Conservation (phyloP, 1,140 invertebrate genomes). For the Trachelipus rathkii region DNA sequence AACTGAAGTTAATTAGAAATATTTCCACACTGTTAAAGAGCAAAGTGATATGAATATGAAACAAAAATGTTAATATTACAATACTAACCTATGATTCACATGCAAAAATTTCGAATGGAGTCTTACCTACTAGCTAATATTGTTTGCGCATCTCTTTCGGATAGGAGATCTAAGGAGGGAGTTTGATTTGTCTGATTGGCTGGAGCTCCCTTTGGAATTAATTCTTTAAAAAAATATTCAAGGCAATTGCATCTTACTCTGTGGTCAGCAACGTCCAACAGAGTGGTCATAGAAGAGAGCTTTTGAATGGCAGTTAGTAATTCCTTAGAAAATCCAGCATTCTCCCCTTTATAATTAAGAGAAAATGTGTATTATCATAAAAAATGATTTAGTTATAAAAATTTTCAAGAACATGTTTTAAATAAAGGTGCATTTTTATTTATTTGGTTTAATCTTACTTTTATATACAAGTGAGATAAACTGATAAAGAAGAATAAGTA, state of each 20-base stretch:
- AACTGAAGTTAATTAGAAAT: not conserved
- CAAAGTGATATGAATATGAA: not conserved
- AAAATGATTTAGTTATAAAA: too few relatives aligned
- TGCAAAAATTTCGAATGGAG: slow-evolving; percentile 14
- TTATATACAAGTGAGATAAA: too few relatives aligned
- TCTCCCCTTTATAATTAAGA: slow-evolving; percentile 25
- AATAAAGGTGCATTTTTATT: too few relatives aligned
- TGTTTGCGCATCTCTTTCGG: slow-evolving; percentile 68
- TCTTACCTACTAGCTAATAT: slow-evolving; percentile 63
- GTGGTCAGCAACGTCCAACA: slow-evolving; percentile 82
- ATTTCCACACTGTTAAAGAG: not conserved
- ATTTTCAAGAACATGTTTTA: too few relatives aligned
- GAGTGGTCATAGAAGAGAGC: slow-evolving; percentile 70
- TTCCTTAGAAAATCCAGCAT: slow-evolving; percentile 63
- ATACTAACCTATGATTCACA: too few relatives aligned
- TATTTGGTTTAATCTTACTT: too few relatives aligned
- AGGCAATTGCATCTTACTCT: slow-evolving; percentile 83
- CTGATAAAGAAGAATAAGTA: too few relatives aligned
- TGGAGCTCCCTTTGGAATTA: slow-evolving; percentile 60
- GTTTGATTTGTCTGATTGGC: not conserved
- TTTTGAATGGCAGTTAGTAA: slow-evolving; percentile 76
- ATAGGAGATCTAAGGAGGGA: slow-evolving; percentile 60
- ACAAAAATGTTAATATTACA: too few relatives aligned
- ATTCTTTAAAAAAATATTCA: slow-evolving; percentile 73
- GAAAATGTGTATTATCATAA: not conserved